Evolutionary conservation across 2,113 vertebrate species (phyloP).

Genomic region (Cheilinus undulatus): DNA sequence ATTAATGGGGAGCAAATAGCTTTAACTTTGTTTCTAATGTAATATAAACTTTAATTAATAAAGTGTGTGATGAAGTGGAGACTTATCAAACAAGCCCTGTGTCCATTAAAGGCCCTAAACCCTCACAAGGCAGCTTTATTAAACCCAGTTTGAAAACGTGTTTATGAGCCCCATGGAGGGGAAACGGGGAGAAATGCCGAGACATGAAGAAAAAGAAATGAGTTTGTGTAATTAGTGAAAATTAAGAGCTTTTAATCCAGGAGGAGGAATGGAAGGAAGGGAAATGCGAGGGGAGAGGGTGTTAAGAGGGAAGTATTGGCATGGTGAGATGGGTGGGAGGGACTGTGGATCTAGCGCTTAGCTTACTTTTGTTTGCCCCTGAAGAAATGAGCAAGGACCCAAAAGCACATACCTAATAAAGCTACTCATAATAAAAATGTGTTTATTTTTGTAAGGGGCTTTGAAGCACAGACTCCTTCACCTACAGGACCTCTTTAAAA

Average conservation of each 20-base stretch:
- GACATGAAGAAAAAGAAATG: constrained; percentile 83
- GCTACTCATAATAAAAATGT: constrained; percentile 76
- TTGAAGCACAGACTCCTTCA: constrained; percentile 41
- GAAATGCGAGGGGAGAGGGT: constrained; percentile 23
- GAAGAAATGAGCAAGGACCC: constrained; percentile 77
- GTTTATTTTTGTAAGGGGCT: constrained; percentile 73
- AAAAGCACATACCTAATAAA: constrained; percentile 86
- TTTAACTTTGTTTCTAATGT: constrained; percentile 85
- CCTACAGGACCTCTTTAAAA: constrained; percentile 46
- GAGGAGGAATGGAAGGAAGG: constrained; percentile 66
- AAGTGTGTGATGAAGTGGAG: constrained; percentile 86
- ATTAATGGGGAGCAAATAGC: constrained; percentile 84
- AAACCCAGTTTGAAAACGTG: constrained; percentile 79
- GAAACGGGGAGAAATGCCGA: constrained; percentile 79
- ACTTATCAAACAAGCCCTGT: constrained; percentile 85
- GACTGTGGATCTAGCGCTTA: constrained; percentile 64
- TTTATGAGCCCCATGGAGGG: constrained; percentile 80
- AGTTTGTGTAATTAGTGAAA: constrained; percentile 86
- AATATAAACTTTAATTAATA: constrained; percentile 88
- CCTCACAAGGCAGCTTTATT: constrained; percentile 83
- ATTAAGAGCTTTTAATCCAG: constrained; percentile 85
- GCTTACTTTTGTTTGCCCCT: constrained; percentile 79
- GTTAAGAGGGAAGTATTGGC: constrained; percentile 63
- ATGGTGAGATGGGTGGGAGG: constrained; percentile 70
- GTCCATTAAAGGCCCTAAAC: constrained; percentile 83